phyloP scores from a whole-genome alignment of 2,113 vertebrate genomes.

The Lota lota region DNA sequence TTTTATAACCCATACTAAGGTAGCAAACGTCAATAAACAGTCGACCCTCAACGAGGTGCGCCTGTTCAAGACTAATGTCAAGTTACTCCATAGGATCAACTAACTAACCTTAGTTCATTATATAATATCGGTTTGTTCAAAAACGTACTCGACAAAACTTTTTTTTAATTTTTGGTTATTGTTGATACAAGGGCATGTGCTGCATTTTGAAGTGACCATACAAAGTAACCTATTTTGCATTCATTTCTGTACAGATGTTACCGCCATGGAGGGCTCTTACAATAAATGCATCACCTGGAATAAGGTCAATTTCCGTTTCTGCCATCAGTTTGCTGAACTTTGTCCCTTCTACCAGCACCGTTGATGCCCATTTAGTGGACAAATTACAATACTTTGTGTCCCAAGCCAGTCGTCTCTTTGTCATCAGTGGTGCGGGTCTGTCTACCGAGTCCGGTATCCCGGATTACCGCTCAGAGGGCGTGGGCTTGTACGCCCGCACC shows the following conservation, averaged over 20 bases:
- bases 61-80: no score
- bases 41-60: no score
- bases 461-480: constrained; percentile 90
- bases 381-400: constrained; percentile 83
- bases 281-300: constrained; percentile 18
- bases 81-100: neutral
- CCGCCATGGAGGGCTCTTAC: constrained; percentile 31
- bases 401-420: constrained; percentile 78
- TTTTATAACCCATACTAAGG: no score
- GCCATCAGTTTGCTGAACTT: constrained; percentile 53
- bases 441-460: constrained; percentile 97
- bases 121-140: no score
- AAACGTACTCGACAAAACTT: neutral
- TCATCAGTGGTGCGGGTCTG: constrained; percentile 89
- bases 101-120: neutral
- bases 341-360: constrained; percentile 81
- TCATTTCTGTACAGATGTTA: constrained; percentile 54
- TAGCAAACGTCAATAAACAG: no score
- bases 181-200: neutral
- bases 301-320: constrained; percentile 38
- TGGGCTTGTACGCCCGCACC: constrained; percentile 89
- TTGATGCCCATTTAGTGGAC: constrained; percentile 70
- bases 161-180: neutral
- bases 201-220: neutral
- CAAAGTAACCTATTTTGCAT: neutral